These are phyloP conservation scores for Xerus rutilus DNA, from an alignment of 2,797 vertebrate genomes.

Conservation along the genomic window DNA sequence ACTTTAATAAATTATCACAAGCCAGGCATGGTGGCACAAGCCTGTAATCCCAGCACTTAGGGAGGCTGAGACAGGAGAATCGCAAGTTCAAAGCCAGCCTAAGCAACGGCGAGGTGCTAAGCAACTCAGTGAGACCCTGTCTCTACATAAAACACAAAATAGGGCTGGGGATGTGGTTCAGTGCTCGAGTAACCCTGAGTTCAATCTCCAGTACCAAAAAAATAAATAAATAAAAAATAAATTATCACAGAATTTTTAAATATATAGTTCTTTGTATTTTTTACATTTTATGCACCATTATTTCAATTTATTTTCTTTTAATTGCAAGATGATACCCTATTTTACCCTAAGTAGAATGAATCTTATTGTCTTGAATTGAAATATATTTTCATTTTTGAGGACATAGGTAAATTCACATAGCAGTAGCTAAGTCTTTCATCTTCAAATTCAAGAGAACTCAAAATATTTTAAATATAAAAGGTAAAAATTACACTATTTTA, in stretches of 20 bases:
- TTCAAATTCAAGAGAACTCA: slow-evolving; percentile 30
- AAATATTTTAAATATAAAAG: slow-evolving; percentile 33
- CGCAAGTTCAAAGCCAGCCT: too few species aligned
- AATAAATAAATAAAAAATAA: background rate
- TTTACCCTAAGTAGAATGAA: background rate
- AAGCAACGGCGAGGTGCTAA: too few species aligned
- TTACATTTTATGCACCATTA: background rate
- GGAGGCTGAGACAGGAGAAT: too few species aligned
- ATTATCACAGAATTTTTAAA: slow-evolving; percentile 44
- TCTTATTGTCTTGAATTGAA: background rate
- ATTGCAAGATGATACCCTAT: background rate
- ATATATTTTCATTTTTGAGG: background rate
- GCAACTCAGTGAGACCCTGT: too few species aligned
- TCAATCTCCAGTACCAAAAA: too few species aligned
- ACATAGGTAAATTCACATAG: background rate
- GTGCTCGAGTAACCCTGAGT: too few species aligned
- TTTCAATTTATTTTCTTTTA: slow-evolving; percentile 23
- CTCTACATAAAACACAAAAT: too few species aligned
- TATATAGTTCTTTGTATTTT: background rate
- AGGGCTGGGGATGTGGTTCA: too few species aligned
- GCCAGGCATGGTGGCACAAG: too few species aligned
- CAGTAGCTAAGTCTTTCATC: background rate
- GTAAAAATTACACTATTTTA: slow-evolving; percentile 27
- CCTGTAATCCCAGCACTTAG: too few species aligned
- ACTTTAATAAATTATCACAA: background rate